Evolutionary conservation across 2,797 vertebrate genomes (phyloP).

Genomic region (Pteropus rufus): DNA sequence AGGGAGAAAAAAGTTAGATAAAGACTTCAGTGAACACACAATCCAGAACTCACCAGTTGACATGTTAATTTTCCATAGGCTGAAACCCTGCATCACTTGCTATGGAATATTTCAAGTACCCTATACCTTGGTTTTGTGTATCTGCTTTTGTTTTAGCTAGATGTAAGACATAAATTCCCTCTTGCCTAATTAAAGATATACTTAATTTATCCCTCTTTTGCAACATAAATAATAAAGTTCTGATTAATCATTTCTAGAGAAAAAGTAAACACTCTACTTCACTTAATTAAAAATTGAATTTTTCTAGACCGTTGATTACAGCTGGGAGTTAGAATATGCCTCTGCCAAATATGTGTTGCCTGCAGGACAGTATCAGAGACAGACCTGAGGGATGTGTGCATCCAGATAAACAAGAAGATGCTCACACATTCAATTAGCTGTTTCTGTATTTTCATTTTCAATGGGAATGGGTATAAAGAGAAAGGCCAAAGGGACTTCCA

Average conservation of each 20-base stretch:
- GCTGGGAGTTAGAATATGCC: constrained; percentile 40
- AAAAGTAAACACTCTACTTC: constrained; percentile 80
- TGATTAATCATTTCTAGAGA: constrained; percentile 79
- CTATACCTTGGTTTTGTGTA: constrained; percentile 16
- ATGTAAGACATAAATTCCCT: constrained; percentile 71
- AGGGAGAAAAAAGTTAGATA: neutral
- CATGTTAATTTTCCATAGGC: neutral
- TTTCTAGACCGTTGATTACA: constrained; percentile 79
- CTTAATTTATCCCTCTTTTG: constrained; percentile 74
- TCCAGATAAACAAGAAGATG: constrained; percentile 61
- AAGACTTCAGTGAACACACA: neutral
- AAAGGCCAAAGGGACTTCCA: constrained; percentile 24
- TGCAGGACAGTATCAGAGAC: constrained; percentile 66
- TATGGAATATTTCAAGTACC: neutral
- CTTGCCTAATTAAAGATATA: constrained; percentile 78
- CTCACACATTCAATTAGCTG: constrained; percentile 69
- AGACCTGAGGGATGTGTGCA: constrained; percentile 56
- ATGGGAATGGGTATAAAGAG: neutral
- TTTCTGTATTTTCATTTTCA: neutral
- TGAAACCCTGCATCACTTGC: neutral
- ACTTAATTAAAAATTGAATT: constrained; percentile 85
- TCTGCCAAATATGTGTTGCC: constrained; percentile 75
- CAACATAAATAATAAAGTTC: constrained; percentile 74
- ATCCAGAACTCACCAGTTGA: neutral
- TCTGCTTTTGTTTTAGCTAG: constrained; percentile 32